Evolutionary conservation across 2,797 vertebrate genomes (phyloP).

Genomic region (Myripristis murdjan): DNA sequence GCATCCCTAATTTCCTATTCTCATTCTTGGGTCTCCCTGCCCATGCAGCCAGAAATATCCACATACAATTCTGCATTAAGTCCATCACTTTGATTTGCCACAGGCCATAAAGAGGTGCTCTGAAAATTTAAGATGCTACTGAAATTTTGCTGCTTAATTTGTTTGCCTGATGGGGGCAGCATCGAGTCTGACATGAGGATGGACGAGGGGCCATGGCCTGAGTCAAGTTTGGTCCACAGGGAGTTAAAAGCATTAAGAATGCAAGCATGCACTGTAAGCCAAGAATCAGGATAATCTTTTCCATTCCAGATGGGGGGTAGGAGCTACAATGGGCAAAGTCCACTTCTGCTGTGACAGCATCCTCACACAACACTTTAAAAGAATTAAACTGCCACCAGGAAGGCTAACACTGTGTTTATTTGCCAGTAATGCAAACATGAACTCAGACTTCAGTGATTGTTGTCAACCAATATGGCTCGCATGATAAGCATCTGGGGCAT

Average conservation of each 20-base stretch:
- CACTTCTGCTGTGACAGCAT: slow-evolving; percentile 65
- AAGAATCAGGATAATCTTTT: slow-evolving; percentile 79
- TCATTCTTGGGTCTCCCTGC: slow-evolving; percentile 16
- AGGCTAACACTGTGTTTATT: slow-evolving; percentile 24
- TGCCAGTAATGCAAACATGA: slow-evolving; percentile 47
- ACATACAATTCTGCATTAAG: background rate
- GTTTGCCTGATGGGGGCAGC: slow-evolving; percentile 66
- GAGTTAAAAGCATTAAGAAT: slow-evolving; percentile 70
- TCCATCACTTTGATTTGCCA: slow-evolving; percentile 8
- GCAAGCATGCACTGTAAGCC: slow-evolving; percentile 75
- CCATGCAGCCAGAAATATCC: background rate
- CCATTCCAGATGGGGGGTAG: slow-evolving; percentile 72
- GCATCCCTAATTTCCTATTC: slow-evolving; percentile 22
- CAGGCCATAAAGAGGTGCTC: slow-evolving; percentile 27
- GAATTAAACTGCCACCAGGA: slow-evolving; percentile 63
- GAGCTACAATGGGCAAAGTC: slow-evolving; percentile 71
- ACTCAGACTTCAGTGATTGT: slow-evolving; percentile 22
- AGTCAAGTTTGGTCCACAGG: slow-evolving; percentile 49
- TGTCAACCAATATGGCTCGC: slow-evolving; percentile 39
- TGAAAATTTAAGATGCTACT: background rate
- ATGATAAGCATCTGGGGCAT: slow-evolving; percentile 39
- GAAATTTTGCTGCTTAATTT: background rate
- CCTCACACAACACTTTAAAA: slow-evolving; percentile 64
- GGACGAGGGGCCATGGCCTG: slow-evolving; percentile 37
- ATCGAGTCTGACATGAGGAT: slow-evolving; percentile 34